phyloP scores from a whole-genome alignment of 2,888 invertebrate species.

The Copidosoma aretas region DNA sequence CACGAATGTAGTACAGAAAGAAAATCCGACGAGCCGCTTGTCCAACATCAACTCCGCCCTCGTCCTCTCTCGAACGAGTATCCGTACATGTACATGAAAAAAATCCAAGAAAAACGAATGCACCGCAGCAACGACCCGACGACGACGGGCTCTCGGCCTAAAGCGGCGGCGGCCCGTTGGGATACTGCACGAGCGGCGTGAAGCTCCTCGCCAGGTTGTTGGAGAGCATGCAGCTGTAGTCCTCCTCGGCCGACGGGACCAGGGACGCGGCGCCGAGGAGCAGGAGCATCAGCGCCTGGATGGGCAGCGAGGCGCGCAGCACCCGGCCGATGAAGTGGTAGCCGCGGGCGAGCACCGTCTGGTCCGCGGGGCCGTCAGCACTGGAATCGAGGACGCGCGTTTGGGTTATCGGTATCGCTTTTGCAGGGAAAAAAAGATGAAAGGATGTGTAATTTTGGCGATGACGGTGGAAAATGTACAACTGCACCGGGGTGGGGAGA shows the following conservation, averaged over 20 bases:
- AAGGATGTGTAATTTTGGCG: neutral
- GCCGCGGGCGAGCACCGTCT: conserved; percentile 75
- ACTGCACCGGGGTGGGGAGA: too few species aligned
- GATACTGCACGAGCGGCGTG: conserved; percentile 88
- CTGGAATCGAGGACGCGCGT: conserved; percentile 56
- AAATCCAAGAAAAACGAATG: too few species aligned
- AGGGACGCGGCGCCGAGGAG: conserved; percentile 92
- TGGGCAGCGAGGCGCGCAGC: conserved; percentile 88
- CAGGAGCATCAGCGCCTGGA: conserved; percentile 92
- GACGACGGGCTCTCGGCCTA: conserved; percentile 66
- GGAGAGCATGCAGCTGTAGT: conserved; percentile 83
- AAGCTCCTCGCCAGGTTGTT: conserved; percentile 84
- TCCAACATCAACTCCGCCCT: too few species aligned
- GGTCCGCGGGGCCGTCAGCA: conserved; percentile 64
- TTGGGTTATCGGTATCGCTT: too few species aligned
- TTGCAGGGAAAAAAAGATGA: conserved; percentile 5
- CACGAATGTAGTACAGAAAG: too few species aligned
- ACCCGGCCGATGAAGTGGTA: conserved; percentile 89
- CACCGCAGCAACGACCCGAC: too few species aligned
- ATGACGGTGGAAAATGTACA: conserved; percentile 8
- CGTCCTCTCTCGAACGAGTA: too few species aligned
- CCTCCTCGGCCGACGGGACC: conserved; percentile 86
- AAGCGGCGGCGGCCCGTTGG: conserved; percentile 92
- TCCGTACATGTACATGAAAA: too few species aligned
- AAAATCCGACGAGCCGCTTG: too few species aligned